Evolutionary conservation across 2,113 vertebrate species (phyloP).

Genomic region (Hippocampus guttulatus): DNA sequence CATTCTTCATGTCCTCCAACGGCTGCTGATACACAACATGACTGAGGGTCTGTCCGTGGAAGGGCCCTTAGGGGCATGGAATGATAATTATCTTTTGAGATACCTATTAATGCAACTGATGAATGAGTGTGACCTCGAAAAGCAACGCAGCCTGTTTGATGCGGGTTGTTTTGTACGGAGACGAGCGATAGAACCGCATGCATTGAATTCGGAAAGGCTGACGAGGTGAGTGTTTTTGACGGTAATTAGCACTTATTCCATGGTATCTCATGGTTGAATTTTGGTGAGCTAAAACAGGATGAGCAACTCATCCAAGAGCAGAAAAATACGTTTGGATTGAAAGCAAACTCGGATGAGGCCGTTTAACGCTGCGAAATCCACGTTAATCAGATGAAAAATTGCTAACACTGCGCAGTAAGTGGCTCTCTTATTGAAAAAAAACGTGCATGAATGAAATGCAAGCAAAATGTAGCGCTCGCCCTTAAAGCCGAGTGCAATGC

Average conservation of each 20-base stretch:
- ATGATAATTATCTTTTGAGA: slow-evolving; percentile 41
- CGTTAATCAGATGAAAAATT: slow-evolving; percentile 6
- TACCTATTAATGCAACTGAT: slow-evolving; percentile 30
- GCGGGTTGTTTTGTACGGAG: background rate
- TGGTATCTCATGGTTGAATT: background rate
- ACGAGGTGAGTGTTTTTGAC: background rate
- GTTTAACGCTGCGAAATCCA: background rate
- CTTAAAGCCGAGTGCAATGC: slow-evolving; percentile 8
- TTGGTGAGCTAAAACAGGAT: background rate
- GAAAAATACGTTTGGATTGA: slow-evolving; percentile 1
- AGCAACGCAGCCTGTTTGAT: slow-evolving; percentile 8
- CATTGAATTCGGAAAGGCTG: background rate
- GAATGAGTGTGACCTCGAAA: background rate
- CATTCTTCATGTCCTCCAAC: slow-evolving; percentile 39
- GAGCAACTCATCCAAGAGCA: background rate
- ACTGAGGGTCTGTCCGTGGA: slow-evolving; percentile 31
- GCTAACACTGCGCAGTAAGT: background rate
- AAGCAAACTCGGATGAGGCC: background rate
- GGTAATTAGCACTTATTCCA: background rate
- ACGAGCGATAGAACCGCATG: background rate
- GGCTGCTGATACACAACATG: slow-evolving; percentile 30
- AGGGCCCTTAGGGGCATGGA: slow-evolving; percentile 38
- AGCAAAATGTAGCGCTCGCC: slow-evolving; percentile 13
- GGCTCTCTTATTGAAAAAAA: slow-evolving; percentile 10
- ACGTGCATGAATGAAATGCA: slow-evolving; percentile 17